Conservation (phyloP, 2,888 invertebrate species). For the Gortyna flavago region DNA sequence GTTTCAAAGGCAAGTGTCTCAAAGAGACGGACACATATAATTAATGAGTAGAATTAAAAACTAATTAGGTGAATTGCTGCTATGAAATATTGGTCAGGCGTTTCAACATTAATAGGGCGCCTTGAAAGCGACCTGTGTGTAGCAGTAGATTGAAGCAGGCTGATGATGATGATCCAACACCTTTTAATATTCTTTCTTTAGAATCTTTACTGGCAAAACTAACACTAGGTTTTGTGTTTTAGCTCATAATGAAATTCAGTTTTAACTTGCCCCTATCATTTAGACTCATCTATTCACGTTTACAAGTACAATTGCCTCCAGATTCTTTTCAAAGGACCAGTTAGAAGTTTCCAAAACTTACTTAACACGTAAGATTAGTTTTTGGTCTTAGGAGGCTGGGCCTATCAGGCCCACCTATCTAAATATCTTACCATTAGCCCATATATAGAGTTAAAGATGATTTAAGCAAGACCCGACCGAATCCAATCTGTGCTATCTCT, state of each 20-base stretch:
- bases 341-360: conserved; percentile 3
- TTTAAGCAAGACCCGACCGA: conserved; percentile 30
- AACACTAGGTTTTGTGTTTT: background rate
- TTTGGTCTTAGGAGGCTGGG: background rate
- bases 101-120: no score
- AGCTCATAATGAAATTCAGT: background rate
- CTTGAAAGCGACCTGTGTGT: no score
- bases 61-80: no score
- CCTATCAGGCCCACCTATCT: conserved; percentile 22
- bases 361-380: background rate
- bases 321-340: background rate
- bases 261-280: background rate
- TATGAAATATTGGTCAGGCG: no score
- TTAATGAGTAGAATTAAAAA: no score
- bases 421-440: conserved; percentile 30
- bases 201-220: background rate
- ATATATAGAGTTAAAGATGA: conserved; percentile 33
- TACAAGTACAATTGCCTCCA: background rate
- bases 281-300: background rate
- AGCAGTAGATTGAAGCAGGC: no score
- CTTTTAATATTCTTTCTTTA: background rate
- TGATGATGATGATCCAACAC: no score
- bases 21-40: no score
- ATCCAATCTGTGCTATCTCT: conserved; percentile 54
- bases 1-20: no score